A percentile compares a stretch with the other conserved stretches of the same genome.
Conservation (phyloP, 2,888 invertebrate species). For the Pasiphila rectangulata region DNA sequence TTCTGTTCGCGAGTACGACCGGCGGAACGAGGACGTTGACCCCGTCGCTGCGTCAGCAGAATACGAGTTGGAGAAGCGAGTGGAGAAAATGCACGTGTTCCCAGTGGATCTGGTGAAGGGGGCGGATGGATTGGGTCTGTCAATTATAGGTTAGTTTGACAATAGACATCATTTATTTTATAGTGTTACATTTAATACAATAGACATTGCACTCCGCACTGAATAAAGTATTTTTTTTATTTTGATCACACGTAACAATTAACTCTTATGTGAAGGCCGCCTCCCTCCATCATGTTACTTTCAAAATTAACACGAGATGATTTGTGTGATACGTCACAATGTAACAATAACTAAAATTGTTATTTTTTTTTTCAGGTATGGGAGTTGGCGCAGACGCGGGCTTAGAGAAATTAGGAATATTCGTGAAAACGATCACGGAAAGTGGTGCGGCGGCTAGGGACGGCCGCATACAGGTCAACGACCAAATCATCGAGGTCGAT, state of each 20-base stretch:
- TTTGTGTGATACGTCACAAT: too few species aligned
- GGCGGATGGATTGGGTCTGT: conserved; percentile 97
- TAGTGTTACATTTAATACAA: too few species aligned
- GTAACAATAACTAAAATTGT: too few species aligned
- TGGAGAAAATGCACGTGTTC: conserved; percentile 99
- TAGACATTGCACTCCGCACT: too few species aligned
- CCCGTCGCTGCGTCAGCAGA: conserved; percentile 99
- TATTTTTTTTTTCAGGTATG: conserved; percentile 85
- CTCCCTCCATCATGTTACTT: too few species aligned
- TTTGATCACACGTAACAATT: too few species aligned
- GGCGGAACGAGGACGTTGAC: conserved; percentile 99
- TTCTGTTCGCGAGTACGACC: conserved; percentile 97
- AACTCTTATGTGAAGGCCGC: too few species aligned
- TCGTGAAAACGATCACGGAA: conserved; percentile 98
- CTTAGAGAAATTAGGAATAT: conserved; percentile 95
- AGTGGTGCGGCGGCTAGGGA: conserved; percentile 97
- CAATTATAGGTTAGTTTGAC: conserved; percentile 88
- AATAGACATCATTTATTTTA: too few species aligned
- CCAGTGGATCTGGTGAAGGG: conserved; percentile 95
- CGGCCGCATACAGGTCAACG: conserved; percentile 95
- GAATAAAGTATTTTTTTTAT: too few species aligned
- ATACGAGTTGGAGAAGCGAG: conserved; percentile 98
- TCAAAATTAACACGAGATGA: too few species aligned
- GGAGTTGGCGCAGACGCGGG: conserved; percentile 99
- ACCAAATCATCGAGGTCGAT: conserved; percentile 99